Percentiles rank a stretch among this genome's conserved stretches.
These are phyloP conservation scores for Zaprionus lineosus DNA, from an alignment of 2,888 invertebrate species.

Conservation along the genomic window DNA sequence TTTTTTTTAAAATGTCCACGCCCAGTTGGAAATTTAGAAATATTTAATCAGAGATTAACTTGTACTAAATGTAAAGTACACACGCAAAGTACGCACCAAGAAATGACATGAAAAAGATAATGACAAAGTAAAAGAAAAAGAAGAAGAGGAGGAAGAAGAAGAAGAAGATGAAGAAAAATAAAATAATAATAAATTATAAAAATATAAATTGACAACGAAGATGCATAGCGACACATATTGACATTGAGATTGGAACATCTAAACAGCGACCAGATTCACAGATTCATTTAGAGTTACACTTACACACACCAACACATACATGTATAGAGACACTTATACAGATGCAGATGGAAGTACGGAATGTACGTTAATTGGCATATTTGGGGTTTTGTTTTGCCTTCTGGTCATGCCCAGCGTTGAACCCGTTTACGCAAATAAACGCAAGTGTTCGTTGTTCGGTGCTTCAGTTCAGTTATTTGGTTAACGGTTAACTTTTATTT, in stretches of 20 bases:
- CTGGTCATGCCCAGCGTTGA: conserved; percentile 55
- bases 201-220: conserved; percentile 36
- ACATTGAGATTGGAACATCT: conserved; percentile 52
- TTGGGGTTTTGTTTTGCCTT: conserved; percentile 36
- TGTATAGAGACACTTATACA: not conserved
- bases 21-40: conserved; percentile 4
- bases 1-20: too few species aligned
- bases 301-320: not conserved
- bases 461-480: conserved; percentile 7
- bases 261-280: conserved; percentile 16
- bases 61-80: conserved; percentile 28
- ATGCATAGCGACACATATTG: conserved; percentile 35
- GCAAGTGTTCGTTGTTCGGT: conserved; percentile 46
- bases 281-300: conserved; percentile 39
- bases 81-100: conserved; percentile 24
- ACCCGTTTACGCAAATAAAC: conserved; percentile 46
- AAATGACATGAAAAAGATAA: too few species aligned
- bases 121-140: conserved; percentile 19
- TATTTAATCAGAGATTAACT: conserved; percentile 10
- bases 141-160: conserved; percentile 1
- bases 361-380: conserved; percentile 25
- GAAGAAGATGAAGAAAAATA: conserved; percentile 24
- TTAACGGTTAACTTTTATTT: conserved; percentile 8
- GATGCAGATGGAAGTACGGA: not conserved
- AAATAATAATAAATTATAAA: not conserved